Percentiles rank a stretch among this genome's conserved stretches.
Evolutionary conservation across 1,140 invertebrate genomes (phyloP).

Genomic region (Caerostris darwini): DNA sequence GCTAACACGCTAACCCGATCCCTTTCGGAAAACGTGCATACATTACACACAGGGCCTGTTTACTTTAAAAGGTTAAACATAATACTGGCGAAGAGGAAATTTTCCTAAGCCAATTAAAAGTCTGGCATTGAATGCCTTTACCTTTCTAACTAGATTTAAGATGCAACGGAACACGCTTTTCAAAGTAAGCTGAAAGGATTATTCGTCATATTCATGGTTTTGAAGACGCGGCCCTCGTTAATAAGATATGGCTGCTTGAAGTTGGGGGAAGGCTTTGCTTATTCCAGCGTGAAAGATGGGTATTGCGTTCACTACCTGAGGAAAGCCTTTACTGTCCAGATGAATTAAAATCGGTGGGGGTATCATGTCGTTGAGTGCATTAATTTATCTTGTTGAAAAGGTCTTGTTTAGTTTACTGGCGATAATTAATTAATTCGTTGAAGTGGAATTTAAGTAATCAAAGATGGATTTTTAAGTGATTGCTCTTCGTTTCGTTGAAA

Average conservation of each 20-base stretch:
- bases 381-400: not conserved
- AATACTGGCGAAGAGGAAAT: not conserved
- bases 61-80: conserved; percentile 12
- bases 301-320: not conserved
- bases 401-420: not conserved
- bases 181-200: not conserved
- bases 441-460: not conserved
- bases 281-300: not conserved
- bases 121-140: not conserved
- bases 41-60: not conserved
- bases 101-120: conserved; percentile 41
- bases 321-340: not conserved
- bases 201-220: conserved; percentile 32
- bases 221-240: not conserved
- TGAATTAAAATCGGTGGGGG: not conserved
- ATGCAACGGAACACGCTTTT: not conserved
- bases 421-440: not conserved
- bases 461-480: not conserved
- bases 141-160: conserved; percentile 27
- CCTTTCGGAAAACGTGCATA: not conserved
- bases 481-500: not conserved
- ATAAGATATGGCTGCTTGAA: not conserved
- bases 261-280: not conserved
- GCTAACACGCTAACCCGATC: not conserved
- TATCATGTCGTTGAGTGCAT: not conserved